Conservation (phyloP, 1,140 invertebrate species). For the Popillia japonica region DNA sequence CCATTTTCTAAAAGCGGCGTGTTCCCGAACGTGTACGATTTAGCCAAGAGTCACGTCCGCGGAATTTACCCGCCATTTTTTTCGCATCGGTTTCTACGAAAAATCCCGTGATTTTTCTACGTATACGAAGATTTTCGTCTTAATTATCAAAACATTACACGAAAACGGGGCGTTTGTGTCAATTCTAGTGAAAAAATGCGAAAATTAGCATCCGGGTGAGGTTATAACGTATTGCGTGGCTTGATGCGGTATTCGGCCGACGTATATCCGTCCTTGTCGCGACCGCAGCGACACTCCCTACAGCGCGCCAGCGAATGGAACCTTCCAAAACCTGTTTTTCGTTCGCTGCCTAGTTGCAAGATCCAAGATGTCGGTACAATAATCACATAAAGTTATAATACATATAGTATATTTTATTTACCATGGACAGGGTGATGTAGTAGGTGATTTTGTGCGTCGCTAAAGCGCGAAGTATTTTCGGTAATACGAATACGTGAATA, state of each 20-base stretch:
- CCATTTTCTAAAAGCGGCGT: conserved; percentile 23
- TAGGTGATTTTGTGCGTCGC: conserved; percentile 25
- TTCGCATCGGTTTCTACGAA: neutral
- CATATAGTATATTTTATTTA: conserved; percentile 35
- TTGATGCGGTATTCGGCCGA: neutral
- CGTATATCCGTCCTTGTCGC: conserved; percentile 14
- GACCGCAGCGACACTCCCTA: conserved; percentile 26
- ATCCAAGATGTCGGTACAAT: conserved; percentile 31
- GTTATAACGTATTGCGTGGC: conserved; percentile 6
- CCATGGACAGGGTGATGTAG: conserved; percentile 32
- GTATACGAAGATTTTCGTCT: neutral
- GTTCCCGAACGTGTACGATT: neutral
- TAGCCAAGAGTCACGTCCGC: neutral
- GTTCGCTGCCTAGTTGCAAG: conserved; percentile 28
- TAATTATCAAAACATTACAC: neutral
- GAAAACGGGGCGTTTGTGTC: conserved; percentile 18
- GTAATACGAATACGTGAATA: neutral
- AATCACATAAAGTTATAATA: conserved; percentile 33
- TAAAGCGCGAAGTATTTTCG: neutral
- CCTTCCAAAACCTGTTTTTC: conserved; percentile 31
- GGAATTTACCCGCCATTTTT: conserved; percentile 28
- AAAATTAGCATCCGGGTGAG: neutral
- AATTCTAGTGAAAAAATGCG: neutral
- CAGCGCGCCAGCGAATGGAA: conserved; percentile 18
- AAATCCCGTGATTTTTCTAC: neutral